Evolutionary conservation across 1,140 invertebrate genomes (phyloP), one percentile per base, ranked within the genome.

Genomic region (Trachelipus rathkii): DNA sequence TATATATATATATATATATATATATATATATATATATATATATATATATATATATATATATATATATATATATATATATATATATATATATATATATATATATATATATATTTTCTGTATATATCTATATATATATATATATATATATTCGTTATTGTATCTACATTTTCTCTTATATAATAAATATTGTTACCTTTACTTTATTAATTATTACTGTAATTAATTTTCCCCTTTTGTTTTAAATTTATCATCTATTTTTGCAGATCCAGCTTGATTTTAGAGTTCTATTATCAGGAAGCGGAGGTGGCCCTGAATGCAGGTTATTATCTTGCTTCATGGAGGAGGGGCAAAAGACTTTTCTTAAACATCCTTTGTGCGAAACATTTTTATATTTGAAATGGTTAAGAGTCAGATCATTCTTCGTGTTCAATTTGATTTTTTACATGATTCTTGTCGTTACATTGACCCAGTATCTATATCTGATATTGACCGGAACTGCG

Each of bases 341-440:
- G 13, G 81, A 79, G 46, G 79, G 80, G 11, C 82, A 82, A 60
- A 82, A 82, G 13, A 68, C 78, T 24, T 74, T 82, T 11, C 81
- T 82, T 13, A 82, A 82, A 33, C 82, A 82, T 67, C 82, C 82
- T 21, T 76, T 82, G 3, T 82, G 82, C 69, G 82, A 82, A 44
- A 82, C 77, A 9, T 81, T 82, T 24, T 74, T 82, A 33, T 80
- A 81, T 44, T 73, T 82, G 19, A 82, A 82, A 84, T 95, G 93
- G 93, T 90, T 93, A 80, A 93, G 93, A 84, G 93, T 95, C 78
- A 87, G 92, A n/a, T 92, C 92, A 84, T 94, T 93, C 82, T 94
- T 94, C 82, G 90, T 93, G 8, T 91, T 90, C 0, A 87, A 92
- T 75, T 85, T 94, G 74, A 87, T 94, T 67, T 90, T 94, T 82